phyloP scores from a whole-genome alignment of 1,140 invertebrate species.

The Prorops nasuta region DNA sequence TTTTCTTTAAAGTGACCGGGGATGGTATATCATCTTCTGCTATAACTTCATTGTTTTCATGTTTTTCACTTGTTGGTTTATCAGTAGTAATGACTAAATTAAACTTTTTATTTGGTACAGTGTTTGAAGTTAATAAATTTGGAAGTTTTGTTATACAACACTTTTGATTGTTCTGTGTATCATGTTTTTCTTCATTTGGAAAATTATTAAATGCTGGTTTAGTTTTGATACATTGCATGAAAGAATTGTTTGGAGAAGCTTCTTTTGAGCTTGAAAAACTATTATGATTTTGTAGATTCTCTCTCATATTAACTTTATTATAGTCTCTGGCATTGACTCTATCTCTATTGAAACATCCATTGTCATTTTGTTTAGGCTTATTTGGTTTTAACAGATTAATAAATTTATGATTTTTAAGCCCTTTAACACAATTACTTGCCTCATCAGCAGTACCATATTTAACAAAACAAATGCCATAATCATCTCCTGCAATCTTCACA shows the following conservation, averaged over 20 bases:
- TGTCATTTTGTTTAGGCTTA: neutral
- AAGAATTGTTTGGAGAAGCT: neutral
- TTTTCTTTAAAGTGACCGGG: too few relatives aligned
- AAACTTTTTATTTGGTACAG: too few relatives aligned
- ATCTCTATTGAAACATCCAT: neutral
- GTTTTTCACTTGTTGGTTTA: neutral
- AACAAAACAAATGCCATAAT: slow-evolving; percentile 16
- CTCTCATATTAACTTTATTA: neutral
- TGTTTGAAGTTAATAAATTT: too few relatives aligned
- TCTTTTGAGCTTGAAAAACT: neutral
- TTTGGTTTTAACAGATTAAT: slow-evolving; percentile 15
- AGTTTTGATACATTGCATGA: neutral
- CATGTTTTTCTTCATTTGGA: neutral
- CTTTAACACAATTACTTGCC: neutral
- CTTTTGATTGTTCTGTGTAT: neutral
- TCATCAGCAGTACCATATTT: slow-evolving; percentile 8
- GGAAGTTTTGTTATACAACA: slow-evolving; percentile 3
- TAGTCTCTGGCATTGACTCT: neutral
- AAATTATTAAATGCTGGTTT: neutral
- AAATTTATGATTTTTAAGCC: neutral
- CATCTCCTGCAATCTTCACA: neutral
- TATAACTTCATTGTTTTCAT: neutral
- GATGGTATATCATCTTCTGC: too few relatives aligned
- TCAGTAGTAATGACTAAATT: neutral
- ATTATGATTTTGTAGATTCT: neutral